Conservation (phyloP, 2,797 vertebrate genomes). For the Lutjanus campechanus region DNA sequence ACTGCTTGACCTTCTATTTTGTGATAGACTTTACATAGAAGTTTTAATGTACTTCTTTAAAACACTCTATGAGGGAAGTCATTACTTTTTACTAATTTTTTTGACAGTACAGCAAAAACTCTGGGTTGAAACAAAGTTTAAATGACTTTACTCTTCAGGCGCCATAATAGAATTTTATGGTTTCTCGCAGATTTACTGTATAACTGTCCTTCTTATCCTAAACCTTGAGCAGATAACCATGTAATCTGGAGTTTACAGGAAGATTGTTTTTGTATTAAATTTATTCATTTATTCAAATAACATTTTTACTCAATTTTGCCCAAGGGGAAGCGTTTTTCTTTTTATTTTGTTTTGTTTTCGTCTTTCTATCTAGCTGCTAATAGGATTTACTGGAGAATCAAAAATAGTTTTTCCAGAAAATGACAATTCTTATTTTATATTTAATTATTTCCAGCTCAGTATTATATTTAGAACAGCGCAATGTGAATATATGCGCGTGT, state of each 20-base stretch:
- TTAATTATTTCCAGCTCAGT: conserved; percentile 28
- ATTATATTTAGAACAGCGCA: conserved; percentile 9
- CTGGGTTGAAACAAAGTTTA: background rate
- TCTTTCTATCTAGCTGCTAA: conserved; percentile 30
- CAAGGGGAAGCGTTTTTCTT: conserved; percentile 8
- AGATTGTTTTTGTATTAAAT: conserved; percentile 56
- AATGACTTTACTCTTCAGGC: conserved; percentile 1
- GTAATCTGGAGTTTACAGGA: conserved; percentile 42
- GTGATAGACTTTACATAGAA: background rate
- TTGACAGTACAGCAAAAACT: background rate
- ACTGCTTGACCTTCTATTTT: background rate
- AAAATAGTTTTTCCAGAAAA: conserved; percentile 6
- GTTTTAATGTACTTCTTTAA: background rate
- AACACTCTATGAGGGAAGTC: background rate
- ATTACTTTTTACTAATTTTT: background rate
- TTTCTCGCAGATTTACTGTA: conserved; percentile 12
- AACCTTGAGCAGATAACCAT: conserved; percentile 39
- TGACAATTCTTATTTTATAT: background rate
- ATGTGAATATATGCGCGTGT: background rate
- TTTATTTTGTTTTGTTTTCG: conserved; percentile 23
- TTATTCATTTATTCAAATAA: conserved; percentile 58
- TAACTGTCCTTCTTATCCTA: conserved; percentile 3
- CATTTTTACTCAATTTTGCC: conserved; percentile 42
- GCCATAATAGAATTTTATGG: conserved; percentile 4
- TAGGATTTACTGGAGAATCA: conserved; percentile 43